phyloP scores from a whole-genome alignment of 2,888 invertebrate species.

The Falcaria lacertinaria region DNA sequence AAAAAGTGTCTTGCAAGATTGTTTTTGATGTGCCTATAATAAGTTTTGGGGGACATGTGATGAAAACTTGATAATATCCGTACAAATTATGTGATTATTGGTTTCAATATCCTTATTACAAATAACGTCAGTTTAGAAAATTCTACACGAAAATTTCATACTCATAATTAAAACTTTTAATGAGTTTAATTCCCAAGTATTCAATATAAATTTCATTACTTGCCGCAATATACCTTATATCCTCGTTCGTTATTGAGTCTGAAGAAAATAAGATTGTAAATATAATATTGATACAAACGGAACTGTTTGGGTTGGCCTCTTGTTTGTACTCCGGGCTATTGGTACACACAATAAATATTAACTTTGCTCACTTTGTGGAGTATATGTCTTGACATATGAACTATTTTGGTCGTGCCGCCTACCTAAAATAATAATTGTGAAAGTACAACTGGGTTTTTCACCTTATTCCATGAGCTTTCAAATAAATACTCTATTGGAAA shows the following conservation, averaged over 20 bases:
- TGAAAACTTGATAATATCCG: too few species aligned
- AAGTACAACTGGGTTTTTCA: too few species aligned
- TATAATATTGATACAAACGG: background rate
- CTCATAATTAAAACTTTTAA: conserved; percentile 27
- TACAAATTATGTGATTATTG: background rate
- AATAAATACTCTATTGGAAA: too few species aligned
- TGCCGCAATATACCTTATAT: background rate
- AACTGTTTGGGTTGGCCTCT: background rate
- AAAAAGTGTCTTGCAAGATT: too few species aligned
- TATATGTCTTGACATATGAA: background rate
- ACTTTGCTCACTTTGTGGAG: background rate
- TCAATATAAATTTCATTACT: background rate
- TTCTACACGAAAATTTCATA: background rate
- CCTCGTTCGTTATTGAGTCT: background rate
- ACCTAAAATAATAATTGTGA: background rate
- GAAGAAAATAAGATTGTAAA: background rate
- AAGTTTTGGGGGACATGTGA: too few species aligned
- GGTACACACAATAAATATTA: conserved; percentile 1
- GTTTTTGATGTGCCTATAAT: too few species aligned
- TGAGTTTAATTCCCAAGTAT: conserved; percentile 13
- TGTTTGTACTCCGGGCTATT: background rate
- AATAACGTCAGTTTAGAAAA: background rate
- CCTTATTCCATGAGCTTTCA: too few species aligned
- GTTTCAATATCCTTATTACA: background rate
- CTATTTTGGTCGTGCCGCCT: background rate